Evolutionary conservation across 2,888 invertebrate species (phyloP).

Genomic region (Carpatolechia fugitivella): DNA sequence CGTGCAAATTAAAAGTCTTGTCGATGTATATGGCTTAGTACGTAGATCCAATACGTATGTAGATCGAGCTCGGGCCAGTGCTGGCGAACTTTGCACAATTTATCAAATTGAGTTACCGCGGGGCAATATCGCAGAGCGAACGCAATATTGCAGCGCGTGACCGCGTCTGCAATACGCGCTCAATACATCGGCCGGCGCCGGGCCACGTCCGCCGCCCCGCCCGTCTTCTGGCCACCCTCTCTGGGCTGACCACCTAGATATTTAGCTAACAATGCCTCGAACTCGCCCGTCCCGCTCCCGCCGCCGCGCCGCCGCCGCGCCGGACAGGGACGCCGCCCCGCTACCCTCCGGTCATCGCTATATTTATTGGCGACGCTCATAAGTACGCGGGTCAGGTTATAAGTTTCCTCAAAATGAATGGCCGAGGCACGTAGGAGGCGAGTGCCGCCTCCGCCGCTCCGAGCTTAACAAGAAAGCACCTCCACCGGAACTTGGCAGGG

Average conservation of each 20-base stretch:
- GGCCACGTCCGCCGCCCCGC: conserved; percentile 41
- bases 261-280: conserved; percentile 78
- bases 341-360: conserved; percentile 74
- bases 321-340: conserved; percentile 59
- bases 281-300: conserved; percentile 59
- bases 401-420: conserved; percentile 77
- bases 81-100: conserved; percentile 74
- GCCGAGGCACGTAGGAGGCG: conserved; percentile 75
- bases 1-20: neutral
- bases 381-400: conserved; percentile 79
- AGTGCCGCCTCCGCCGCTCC: conserved; percentile 47
- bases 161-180: conserved; percentile 80
- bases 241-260: conserved; percentile 78
- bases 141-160: conserved; percentile 80
- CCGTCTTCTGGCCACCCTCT: conserved; percentile 55
- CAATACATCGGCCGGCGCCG: conserved; percentile 76
- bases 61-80: conserved; percentile 55
- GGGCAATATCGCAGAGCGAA: conserved; percentile 76
- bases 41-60: conserved; percentile 32
- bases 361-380: conserved; percentile 80
- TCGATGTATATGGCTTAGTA: neutral
- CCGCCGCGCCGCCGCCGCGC: conserved; percentile 32
- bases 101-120: conserved; percentile 78
- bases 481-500: conserved; percentile 66
- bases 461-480: conserved; percentile 74